Evolutionary conservation across 1,140 invertebrate species (phyloP).

Genomic region (Bombus difficillimus): DNA sequence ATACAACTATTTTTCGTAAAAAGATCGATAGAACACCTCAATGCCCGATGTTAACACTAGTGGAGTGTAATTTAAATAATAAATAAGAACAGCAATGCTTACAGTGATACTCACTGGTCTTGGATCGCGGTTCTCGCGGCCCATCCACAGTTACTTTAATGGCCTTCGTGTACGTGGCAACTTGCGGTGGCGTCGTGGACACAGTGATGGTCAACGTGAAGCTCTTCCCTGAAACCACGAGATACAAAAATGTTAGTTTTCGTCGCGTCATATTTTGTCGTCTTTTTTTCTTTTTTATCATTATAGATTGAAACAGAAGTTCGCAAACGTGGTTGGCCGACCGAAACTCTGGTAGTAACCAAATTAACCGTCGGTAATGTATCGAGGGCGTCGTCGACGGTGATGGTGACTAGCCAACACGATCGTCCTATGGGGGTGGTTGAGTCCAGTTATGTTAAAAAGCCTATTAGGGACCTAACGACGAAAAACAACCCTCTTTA

Average conservation of each 20-base stretch:
- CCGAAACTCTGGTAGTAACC: conserved; percentile 71
- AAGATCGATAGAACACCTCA: neutral
- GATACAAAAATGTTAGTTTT: neutral
- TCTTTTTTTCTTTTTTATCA: neutral
- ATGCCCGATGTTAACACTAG: neutral
- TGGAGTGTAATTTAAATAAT: conserved; percentile 52
- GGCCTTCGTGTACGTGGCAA: conserved; percentile 98
- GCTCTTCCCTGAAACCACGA: conserved; percentile 92
- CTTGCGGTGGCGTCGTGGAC: conserved; percentile 95
- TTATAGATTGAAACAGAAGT: conserved; percentile 63
- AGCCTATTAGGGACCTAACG: conserved; percentile 63
- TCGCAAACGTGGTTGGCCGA: conserved; percentile 71
- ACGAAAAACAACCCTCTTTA: conserved; percentile 68
- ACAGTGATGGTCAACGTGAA: conserved; percentile 98
- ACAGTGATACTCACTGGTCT: conserved; percentile 95
- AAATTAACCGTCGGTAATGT: conserved; percentile 77
- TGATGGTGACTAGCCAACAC: conserved; percentile 54
- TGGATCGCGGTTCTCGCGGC: conserved; percentile 97
- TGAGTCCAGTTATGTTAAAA: conserved; percentile 57
- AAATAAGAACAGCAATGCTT: conserved; percentile 76
- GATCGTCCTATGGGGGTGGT: conserved; percentile 33
- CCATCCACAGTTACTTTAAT: conserved; percentile 99
- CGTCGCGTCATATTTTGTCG: neutral
- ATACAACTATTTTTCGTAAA: neutral
- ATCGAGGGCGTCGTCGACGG: conserved; percentile 68